Conservation (phyloP, 2,797 vertebrate genomes). For the Coregonus suidteri region DNA sequence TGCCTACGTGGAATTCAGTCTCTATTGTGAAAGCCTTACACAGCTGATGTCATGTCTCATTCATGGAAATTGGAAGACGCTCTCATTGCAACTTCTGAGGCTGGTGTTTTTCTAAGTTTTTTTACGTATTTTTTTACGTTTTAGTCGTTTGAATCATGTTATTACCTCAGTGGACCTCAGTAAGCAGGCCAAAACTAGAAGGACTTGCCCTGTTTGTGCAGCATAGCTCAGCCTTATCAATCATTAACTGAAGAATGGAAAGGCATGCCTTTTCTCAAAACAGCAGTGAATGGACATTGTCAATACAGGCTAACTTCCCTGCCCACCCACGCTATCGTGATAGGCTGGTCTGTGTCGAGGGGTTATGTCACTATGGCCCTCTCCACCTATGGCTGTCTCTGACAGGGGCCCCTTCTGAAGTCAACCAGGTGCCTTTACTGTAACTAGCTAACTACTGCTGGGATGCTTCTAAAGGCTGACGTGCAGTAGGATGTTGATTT, state of each 20-base stretch:
- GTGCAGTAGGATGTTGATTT: neutral
- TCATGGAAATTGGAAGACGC: slow-evolving; percentile 14
- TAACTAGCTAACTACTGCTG: neutral
- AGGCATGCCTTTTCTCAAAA: slow-evolving; percentile 31
- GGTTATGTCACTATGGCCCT: neutral
- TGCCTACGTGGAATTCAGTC: slow-evolving; percentile 37
- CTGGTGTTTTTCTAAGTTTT: slow-evolving; percentile 38
- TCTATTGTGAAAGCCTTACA: slow-evolving; percentile 15
- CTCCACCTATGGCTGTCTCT: neutral
- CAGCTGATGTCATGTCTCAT: slow-evolving; percentile 45
- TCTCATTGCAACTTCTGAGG: neutral
- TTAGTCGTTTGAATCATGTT: slow-evolving; percentile 39
- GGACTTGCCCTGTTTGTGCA: slow-evolving; percentile 30
- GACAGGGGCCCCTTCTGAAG: neutral
- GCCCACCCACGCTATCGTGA: neutral
- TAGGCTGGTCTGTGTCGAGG: neutral
- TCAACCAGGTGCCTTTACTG: neutral
- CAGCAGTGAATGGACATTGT: slow-evolving; percentile 20
- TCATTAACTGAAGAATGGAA: slow-evolving; percentile 60
- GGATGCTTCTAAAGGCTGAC: neutral
- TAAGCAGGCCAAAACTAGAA: slow-evolving; percentile 25
- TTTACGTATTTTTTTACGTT: neutral
- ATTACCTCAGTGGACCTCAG: slow-evolving; percentile 46
- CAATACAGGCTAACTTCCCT: neutral
- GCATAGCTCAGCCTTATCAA: slow-evolving; percentile 49